phyloP scores from a whole-genome alignment of 2,888 invertebrate species.

The Drosophila neotestacea region DNA sequence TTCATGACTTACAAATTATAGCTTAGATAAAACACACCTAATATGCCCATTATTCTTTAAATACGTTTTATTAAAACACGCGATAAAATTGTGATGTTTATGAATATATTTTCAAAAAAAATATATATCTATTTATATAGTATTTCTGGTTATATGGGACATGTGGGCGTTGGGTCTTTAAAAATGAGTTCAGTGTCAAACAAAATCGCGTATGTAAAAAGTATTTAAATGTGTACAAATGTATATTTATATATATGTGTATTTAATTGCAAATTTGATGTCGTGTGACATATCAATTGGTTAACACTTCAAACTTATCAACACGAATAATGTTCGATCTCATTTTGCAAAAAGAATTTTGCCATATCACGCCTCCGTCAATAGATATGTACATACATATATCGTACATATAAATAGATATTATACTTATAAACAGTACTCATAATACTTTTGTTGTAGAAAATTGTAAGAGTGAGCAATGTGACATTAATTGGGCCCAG shows the following conservation, averaged over 20 bases:
- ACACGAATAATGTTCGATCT: slow-evolving; percentile 9
- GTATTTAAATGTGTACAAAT: neutral
- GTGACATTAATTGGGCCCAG: slow-evolving; percentile 74
- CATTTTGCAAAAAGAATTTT: slow-evolving; percentile 5
- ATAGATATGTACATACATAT: neutral
- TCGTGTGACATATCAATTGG: slow-evolving; percentile 25
- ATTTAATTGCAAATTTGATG: slow-evolving; percentile 2
- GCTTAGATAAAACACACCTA: neutral
- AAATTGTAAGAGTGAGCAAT: slow-evolving; percentile 53
- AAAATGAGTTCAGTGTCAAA: slow-evolving; percentile 44
- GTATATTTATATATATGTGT: neutral
- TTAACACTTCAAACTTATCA: slow-evolving; percentile 25
- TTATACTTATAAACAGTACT: slow-evolving; percentile 6
- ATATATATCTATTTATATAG: neutral
- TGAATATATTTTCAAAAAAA: neutral
- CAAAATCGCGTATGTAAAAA: neutral
- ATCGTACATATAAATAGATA: neutral
- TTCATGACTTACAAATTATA: neutral
- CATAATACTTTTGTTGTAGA: slow-evolving; percentile 14
- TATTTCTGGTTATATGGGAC: neutral
- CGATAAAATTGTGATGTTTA: slow-evolving; percentile 9
- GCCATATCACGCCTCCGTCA: neutral
- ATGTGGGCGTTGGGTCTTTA: slow-evolving; percentile 16
- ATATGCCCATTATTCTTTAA: slow-evolving; percentile 1
- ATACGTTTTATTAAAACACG: slow-evolving; percentile 4